phyloP scores from a whole-genome alignment of 2,888 invertebrate genomes.

The Pasiphila rectangulata region DNA sequence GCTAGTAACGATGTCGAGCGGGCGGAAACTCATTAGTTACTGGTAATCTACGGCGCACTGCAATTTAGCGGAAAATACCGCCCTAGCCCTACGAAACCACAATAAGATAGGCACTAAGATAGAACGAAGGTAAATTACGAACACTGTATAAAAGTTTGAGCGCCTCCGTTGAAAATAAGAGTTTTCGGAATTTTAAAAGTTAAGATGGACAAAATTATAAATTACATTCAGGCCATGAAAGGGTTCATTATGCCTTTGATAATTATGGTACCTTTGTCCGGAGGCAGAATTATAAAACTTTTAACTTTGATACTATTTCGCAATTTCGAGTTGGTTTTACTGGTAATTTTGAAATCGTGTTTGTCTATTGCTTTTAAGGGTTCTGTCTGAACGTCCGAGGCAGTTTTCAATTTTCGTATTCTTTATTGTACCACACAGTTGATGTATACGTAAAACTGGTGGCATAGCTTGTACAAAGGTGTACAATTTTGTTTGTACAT shows the following conservation, averaged over 20 bases:
- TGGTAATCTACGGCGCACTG: slow-evolving; percentile 34
- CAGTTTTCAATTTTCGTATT: too few relatives aligned
- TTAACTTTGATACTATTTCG: background rate
- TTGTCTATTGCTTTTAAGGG: too few relatives aligned
- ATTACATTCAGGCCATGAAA: slow-evolving; percentile 10
- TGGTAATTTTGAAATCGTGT: background rate
- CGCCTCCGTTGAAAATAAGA: slow-evolving; percentile 4
- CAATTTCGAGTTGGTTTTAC: background rate
- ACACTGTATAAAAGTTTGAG: background rate
- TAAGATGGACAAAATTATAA: slow-evolving; percentile 19
- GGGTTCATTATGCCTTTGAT: slow-evolving; percentile 6
- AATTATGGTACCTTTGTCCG: background rate
- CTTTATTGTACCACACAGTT: too few relatives aligned
- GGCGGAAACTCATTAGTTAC: slow-evolving; percentile 43
- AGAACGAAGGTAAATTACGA: slow-evolving; percentile 24
- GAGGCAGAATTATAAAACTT: background rate
- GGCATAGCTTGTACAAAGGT: too few relatives aligned
- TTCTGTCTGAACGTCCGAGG: too few relatives aligned
- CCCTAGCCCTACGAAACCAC: slow-evolving; percentile 1
- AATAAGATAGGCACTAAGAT: slow-evolving; percentile 17
- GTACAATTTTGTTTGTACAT: too few relatives aligned
- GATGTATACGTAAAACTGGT: too few relatives aligned
- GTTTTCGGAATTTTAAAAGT: slow-evolving; percentile 18
- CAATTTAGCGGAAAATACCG: slow-evolving; percentile 26
- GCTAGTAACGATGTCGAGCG: slow-evolving; percentile 19